Evolutionary conservation across 2,797 vertebrate species (phyloP).

Genomic region (Falco naumanni): DNA sequence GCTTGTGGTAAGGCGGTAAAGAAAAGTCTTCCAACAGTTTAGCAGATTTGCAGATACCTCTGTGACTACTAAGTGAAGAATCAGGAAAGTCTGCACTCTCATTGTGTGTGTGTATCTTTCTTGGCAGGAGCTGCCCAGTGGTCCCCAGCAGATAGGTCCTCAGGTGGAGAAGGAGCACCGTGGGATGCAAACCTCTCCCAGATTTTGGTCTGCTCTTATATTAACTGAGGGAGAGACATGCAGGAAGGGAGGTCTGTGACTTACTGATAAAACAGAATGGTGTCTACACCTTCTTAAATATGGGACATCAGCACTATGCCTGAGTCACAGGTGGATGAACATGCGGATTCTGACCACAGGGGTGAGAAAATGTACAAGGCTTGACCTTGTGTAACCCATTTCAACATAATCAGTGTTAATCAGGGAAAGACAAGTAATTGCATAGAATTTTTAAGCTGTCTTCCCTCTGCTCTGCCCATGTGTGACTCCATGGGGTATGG

Average conservation of each 20-base stretch:
- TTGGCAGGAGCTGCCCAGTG: background rate
- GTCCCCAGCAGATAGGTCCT: background rate
- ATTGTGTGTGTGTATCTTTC: background rate
- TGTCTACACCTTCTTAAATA: background rate
- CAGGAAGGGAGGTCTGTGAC: background rate
- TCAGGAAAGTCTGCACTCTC: background rate
- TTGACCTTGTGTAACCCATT: background rate
- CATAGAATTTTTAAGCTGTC: background rate
- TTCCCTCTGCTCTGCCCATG: background rate
- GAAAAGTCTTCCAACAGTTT: background rate
- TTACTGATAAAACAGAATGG: background rate
- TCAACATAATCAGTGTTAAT: constrained; percentile 33
- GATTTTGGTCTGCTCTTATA: background rate
- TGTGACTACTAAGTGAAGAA: background rate
- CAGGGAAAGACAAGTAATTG: background rate
- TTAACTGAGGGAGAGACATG: background rate
- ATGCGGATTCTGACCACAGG: background rate
- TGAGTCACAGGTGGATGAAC: background rate
- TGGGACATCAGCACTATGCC: background rate
- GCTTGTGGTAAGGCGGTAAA: background rate
- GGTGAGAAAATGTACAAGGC: background rate
- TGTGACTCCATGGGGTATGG: background rate
- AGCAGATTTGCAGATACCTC: background rate
- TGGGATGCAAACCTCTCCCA: background rate
- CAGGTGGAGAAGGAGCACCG: background rate